A percentile compares a stretch with the other conserved stretches of the same genome.
Evolutionary conservation across 2,113 vertebrate genomes (phyloP).

Genomic region (Phaethornis superciliosus): DNA sequence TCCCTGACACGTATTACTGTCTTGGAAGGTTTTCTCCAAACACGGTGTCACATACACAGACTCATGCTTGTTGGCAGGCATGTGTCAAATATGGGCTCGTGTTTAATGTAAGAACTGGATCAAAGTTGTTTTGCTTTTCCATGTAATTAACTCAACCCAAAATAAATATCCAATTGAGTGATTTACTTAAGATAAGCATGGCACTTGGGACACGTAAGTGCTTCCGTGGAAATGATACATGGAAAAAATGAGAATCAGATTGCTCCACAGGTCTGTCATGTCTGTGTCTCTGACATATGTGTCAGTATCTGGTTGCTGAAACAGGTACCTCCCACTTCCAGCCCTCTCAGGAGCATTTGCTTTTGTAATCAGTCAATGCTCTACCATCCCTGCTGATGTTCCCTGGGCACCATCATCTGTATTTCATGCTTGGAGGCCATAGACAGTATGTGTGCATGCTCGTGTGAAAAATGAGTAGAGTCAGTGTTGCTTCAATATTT

Average conservation of each 20-base stretch:
- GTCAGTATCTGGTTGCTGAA: conserved; percentile 12
- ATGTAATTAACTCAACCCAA: background rate
- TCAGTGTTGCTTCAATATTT: conserved; percentile 35
- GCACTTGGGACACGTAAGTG: background rate
- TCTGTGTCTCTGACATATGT: background rate
- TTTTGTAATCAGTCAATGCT: background rate
- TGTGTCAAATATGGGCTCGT: background rate
- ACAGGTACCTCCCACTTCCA: background rate
- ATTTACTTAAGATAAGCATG: conserved; percentile 30
- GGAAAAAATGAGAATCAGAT: background rate
- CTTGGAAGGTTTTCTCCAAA: background rate
- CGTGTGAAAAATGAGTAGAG: background rate
- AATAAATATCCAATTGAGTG: conserved; percentile 1
- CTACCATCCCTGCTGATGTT: background rate
- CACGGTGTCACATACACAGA: background rate
- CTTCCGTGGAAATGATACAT: background rate
- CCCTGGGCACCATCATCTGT: background rate
- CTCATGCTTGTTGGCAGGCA: background rate
- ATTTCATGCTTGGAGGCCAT: background rate
- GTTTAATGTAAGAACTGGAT: background rate
- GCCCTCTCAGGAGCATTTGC: background rate
- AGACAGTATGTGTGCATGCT: background rate
- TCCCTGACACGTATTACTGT: background rate
- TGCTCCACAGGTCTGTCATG: background rate
- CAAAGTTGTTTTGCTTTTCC: conserved; percentile 27